phyloP scores from a whole-genome alignment of 2,113 vertebrate genomes.

The Amblyopsis rosae region DNA sequence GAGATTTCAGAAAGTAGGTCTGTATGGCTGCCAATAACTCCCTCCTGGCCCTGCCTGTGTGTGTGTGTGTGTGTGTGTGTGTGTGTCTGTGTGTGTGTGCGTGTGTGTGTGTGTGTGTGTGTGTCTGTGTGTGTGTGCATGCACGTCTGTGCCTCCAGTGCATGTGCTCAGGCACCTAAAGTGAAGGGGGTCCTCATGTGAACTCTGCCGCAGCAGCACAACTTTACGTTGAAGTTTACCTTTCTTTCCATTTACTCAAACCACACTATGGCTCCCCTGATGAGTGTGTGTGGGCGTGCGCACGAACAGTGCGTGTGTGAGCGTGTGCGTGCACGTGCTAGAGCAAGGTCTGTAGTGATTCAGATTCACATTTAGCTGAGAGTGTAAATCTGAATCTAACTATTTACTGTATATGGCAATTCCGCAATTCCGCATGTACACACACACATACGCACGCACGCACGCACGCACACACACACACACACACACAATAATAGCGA shows the following conservation, averaged over 20 bases:
- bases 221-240: too few relatives aligned
- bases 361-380: slow-evolving; percentile 29
- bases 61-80: slow-evolving; percentile 4
- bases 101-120: slow-evolving; percentile 7
- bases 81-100: background rate
- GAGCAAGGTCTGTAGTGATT: background rate
- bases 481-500: too few relatives aligned
- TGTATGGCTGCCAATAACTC: background rate
- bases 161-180: background rate
- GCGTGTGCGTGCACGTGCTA: background rate
- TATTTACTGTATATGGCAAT: background rate
- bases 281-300: slow-evolving; percentile 1
- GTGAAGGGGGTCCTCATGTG: background rate
- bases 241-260: too few relatives aligned
- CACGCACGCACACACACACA: background rate
- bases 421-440: background rate
- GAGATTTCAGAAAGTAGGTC: slow-evolving; percentile 47
- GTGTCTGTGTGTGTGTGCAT: background rate
- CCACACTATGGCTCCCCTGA: background rate
- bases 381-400: slow-evolving; percentile 27
- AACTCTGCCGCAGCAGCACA: too few relatives aligned
- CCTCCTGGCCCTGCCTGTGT: slow-evolving; percentile 1
- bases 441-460: slow-evolving; percentile 7
- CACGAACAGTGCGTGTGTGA: background rate
- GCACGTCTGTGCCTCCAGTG: background rate